A percentile compares a stretch with the other conserved stretches of the same genome.
phyloP scores from a whole-genome alignment of 2,797 vertebrate genomes.

The Melanotaenia nigrans region DNA sequence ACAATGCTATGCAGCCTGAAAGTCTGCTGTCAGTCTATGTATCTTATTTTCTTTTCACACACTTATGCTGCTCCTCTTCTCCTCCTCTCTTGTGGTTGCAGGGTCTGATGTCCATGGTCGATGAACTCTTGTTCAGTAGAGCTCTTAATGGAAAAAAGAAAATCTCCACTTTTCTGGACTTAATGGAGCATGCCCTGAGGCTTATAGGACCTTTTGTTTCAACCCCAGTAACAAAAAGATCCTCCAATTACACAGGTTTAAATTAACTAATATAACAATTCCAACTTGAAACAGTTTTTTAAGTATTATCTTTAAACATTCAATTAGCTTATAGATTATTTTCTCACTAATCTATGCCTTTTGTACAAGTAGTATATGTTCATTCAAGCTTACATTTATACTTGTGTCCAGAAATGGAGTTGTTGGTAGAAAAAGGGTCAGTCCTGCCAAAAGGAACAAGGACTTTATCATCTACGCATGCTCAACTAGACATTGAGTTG shows the following conservation, averaged over 20 bases:
- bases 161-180: slow-evolving; percentile 68
- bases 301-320: not conserved
- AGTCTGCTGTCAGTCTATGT: slow-evolving; percentile 36
- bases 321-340: not conserved
- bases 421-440: slow-evolving; percentile 47
- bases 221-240: not conserved
- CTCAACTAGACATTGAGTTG: slow-evolving; percentile 65
- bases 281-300: not conserved
- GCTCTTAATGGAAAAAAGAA: slow-evolving; percentile 45
- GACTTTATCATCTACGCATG: slow-evolving; percentile 46
- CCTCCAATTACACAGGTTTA: slow-evolving; percentile 61
- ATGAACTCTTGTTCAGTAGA: slow-evolving; percentile 50
- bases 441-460: slow-evolving; percentile 47
- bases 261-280: not conserved
- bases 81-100: slow-evolving; percentile 49
- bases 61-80: slow-evolving; percentile 12
- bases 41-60: slow-evolving; percentile 26
- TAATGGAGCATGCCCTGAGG: slow-evolving; percentile 64
- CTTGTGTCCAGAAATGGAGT: slow-evolving; percentile 66
- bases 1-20: slow-evolving; percentile 41
- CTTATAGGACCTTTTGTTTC: slow-evolving; percentile 54
- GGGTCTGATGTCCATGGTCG: slow-evolving; percentile 63
- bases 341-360: not conserved
- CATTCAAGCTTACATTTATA: slow-evolving; percentile 18
- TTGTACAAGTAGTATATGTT: not conserved